Evolutionary conservation across 2,797 vertebrate genomes (phyloP).

Genomic region (Danio tinwini): DNA sequence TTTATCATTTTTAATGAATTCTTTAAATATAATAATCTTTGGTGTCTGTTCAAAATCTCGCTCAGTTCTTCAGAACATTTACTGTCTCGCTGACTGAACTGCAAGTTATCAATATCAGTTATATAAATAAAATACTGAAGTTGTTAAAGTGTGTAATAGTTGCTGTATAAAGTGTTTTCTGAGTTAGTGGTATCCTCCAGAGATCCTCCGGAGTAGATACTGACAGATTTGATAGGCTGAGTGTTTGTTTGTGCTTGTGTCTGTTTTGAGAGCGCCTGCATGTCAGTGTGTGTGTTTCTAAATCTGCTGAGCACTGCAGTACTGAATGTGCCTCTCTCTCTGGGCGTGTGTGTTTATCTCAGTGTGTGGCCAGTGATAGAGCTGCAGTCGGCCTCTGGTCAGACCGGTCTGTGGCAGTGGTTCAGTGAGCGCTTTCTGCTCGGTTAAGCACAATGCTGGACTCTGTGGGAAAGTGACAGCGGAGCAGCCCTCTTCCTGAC

Average conservation of each 20-base stretch:
- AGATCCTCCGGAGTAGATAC: not conserved
- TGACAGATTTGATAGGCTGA: not conserved
- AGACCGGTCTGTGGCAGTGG: conserved; percentile 48
- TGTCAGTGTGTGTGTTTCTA: not conserved
- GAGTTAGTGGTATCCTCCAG: not conserved
- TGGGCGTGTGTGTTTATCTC: conserved; percentile 15
- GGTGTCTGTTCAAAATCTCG: too few relatives aligned
- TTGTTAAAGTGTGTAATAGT: too few relatives aligned
- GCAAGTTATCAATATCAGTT: too few relatives aligned
- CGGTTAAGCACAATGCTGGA: conserved; percentile 51
- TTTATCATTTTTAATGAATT: too few relatives aligned
- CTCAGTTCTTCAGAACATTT: too few relatives aligned
- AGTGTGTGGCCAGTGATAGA: conserved; percentile 8
- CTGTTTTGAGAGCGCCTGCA: conserved; percentile 17
- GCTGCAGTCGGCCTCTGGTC: conserved; percentile 43
- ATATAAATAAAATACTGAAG: too few relatives aligned
- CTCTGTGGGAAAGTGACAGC: conserved; percentile 50
- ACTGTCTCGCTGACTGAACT: too few relatives aligned
- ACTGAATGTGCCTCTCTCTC: conserved; percentile 15
- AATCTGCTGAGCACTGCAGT: conserved; percentile 49
- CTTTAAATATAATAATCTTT: too few relatives aligned
- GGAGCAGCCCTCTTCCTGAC: conserved; percentile 39
- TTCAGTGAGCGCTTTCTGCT: conserved; percentile 47
- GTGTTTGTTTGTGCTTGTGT: conserved; percentile 24
- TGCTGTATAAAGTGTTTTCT: not conserved